phyloP scores from a whole-genome alignment of 2,888 invertebrate genomes.

The Spialia ferax region DNA sequence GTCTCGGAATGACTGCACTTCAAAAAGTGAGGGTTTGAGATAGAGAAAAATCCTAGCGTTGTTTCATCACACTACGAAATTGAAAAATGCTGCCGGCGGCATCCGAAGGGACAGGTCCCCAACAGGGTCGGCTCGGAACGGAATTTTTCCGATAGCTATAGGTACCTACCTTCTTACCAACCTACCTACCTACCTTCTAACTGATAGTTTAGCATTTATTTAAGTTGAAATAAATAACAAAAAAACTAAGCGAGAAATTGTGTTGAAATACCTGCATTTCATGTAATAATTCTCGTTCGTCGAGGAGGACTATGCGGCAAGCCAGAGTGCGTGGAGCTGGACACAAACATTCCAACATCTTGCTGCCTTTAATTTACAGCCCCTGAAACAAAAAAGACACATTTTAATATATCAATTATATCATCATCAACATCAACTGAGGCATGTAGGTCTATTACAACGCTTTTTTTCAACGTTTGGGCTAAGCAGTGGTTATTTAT shows the following conservation, averaged over 20 bases:
- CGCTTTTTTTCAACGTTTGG: too few relatives aligned
- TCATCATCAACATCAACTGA: too few relatives aligned
- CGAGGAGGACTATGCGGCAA: conserved; percentile 95
- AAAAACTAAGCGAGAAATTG: neutral
- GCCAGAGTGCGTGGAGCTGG: conserved; percentile 88
- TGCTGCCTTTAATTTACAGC: conserved; percentile 50
- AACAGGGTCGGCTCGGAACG: conserved; percentile 61
- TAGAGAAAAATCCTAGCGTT: conserved; percentile 66
- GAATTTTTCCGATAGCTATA: conserved; percentile 50
- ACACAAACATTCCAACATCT: conserved; percentile 85
- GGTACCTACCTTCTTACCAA: too few relatives aligned
- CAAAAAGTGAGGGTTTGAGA: conserved; percentile 69
- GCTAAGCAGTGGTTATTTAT: too few relatives aligned
- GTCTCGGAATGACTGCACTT: conserved; percentile 77
- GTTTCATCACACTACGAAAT: conserved; percentile 75
- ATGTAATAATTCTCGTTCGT: conserved; percentile 95
- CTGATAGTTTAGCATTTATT: neutral
- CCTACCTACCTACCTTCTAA: neutral
- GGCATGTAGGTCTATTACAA: too few relatives aligned
- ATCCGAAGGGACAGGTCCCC: conserved; percentile 62
- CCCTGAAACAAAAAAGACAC: conserved; percentile 45
- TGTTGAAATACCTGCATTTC: conserved; percentile 91
- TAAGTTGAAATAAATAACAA: conserved; percentile 1
- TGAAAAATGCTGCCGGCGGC: conserved; percentile 71
- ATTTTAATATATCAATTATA: too few relatives aligned